phyloP scores from a whole-genome alignment of 2,797 vertebrate genomes.

The Halcyon chelicuti region DNA sequence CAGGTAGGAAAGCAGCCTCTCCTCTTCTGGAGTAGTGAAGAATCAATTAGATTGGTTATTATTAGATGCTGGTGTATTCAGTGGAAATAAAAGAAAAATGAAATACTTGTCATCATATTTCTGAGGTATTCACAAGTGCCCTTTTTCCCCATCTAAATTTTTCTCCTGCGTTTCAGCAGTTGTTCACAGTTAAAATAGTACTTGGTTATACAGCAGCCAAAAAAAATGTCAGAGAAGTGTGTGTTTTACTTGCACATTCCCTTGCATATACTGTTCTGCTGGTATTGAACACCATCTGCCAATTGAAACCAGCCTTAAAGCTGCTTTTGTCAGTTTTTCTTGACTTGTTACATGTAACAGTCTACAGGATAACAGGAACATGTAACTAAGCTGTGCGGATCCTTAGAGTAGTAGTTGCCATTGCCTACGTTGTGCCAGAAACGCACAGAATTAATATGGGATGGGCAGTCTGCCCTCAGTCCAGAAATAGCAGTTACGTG shows the following conservation, averaged over 20 bases:
- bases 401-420: not conserved
- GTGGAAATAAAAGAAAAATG: not conserved
- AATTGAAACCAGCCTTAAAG: not conserved
- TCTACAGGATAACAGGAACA: not conserved
- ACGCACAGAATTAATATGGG: not conserved
- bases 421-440: not conserved
- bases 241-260: not conserved
- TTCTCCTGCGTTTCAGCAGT: not conserved
- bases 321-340: not conserved
- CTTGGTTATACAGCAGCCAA: not conserved
- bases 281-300: not conserved
- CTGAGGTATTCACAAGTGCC: not conserved
- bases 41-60: not conserved
- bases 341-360: not conserved
- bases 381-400: not conserved
- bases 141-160: not conserved
- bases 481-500: not conserved
- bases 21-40: not conserved
- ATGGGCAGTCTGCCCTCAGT: not conserved
- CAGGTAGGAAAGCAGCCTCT: constrained; percentile 72
- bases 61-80: not conserved
- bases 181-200: not conserved
- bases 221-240: not conserved
- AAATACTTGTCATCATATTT: not conserved
- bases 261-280: not conserved